Conservation (phyloP, 2,888 invertebrate species). For the Eilema griseolum region DNA sequence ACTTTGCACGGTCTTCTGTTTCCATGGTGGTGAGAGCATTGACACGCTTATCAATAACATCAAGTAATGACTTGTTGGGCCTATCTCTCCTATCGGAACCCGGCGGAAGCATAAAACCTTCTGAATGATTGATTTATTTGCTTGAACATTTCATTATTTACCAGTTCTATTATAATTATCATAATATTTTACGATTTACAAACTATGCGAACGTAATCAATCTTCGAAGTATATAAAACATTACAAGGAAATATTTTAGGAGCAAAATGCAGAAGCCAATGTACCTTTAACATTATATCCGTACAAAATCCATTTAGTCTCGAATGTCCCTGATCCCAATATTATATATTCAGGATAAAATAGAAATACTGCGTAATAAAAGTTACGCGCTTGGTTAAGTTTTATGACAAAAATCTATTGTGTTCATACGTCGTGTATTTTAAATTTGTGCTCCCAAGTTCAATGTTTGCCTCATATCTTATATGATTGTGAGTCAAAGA, state of each 20-base stretch:
- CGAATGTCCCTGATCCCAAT: constrained; percentile 1
- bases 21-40: too few species aligned
- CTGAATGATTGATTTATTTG: too few species aligned
- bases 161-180: too few species aligned
- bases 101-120: too few species aligned
- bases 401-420: constrained; percentile 32
- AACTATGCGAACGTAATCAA: too few species aligned
- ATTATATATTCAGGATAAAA: constrained; percentile 29
- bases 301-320: constrained; percentile 5
- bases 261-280: neutral
- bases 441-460: constrained; percentile 56
- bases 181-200: too few species aligned
- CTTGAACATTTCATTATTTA: too few species aligned
- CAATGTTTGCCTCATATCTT: constrained; percentile 57
- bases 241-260: neutral
- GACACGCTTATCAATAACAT: too few species aligned
- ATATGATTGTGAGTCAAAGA: constrained; percentile 72
- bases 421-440: constrained; percentile 47
- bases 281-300: neutral
- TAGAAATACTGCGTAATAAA: constrained; percentile 25
- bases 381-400: constrained; percentile 29
- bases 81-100: too few species aligned
- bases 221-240: too few species aligned
- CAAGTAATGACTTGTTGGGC: too few species aligned
- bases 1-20: too few species aligned